Conservation (phyloP, 2,113 vertebrate genomes). For the Isichthys henryi region DNA sequence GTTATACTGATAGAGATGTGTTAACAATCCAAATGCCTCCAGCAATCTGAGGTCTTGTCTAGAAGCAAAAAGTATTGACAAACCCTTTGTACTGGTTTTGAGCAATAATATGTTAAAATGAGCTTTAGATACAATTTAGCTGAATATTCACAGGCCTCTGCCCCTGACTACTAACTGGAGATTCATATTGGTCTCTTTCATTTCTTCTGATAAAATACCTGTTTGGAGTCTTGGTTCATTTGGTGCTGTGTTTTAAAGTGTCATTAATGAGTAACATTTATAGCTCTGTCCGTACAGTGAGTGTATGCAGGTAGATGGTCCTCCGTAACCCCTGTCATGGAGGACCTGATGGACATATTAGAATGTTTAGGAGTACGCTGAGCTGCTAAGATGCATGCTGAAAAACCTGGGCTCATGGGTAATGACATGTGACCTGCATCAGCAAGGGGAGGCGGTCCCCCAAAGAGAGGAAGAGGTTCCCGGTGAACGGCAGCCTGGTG, state of each 20-base stretch:
- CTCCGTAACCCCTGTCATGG: not conserved
- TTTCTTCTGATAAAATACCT: not conserved
- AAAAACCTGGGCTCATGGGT: not conserved
- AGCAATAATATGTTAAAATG: not conserved
- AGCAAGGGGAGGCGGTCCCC: conserved; percentile 81
- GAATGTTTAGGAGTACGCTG: not conserved
- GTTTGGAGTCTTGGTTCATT: not conserved
- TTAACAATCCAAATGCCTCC: not conserved
- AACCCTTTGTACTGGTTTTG: not conserved
- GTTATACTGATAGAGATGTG: not conserved
- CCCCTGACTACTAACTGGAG: not conserved
- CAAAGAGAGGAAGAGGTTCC: conserved; percentile 71
- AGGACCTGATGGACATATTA: not conserved
- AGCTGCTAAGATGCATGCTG: not conserved
- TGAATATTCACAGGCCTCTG: not conserved
- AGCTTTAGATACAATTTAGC: not conserved
- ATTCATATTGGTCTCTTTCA: not conserved
- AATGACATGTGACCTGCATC: conserved; percentile 29
- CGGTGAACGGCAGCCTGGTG: conserved; percentile 71
- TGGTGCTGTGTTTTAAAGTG: not conserved
- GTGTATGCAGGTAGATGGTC: not conserved
- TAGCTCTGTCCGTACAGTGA: not conserved
- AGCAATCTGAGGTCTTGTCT: not conserved
- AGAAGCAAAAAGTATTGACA: not conserved
- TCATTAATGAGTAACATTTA: not conserved